phyloP scores from a whole-genome alignment of 2,888 invertebrate genomes.

The Pollenia labialis region DNA sequence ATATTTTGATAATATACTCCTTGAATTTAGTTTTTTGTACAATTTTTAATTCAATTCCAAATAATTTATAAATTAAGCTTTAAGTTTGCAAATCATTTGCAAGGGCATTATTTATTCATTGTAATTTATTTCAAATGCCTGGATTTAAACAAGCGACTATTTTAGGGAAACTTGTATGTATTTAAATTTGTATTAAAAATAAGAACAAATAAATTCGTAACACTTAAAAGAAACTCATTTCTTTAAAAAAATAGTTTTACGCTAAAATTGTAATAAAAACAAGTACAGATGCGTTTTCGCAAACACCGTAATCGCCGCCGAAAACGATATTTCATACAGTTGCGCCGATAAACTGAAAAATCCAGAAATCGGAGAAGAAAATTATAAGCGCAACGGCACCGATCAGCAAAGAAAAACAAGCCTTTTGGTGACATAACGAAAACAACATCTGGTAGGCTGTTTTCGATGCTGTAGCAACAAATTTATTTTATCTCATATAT shows the following conservation, averaged over 20 bases:
- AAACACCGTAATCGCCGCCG: too few species aligned
- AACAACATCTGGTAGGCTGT: too few species aligned
- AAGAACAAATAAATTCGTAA: constrained; percentile 18
- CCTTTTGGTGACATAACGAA: too few species aligned
- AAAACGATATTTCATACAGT: too few species aligned
- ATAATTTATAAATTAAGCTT: constrained; percentile 8
- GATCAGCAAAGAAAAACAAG: too few species aligned
- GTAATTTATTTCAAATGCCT: constrained; percentile 33
- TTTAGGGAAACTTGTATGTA: constrained; percentile 63
- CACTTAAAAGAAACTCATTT: not conserved
- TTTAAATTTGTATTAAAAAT: constrained; percentile 16
- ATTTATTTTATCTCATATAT: too few species aligned
- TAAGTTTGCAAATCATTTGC: constrained; percentile 13
- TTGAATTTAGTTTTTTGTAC: constrained; percentile 29
- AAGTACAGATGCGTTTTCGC: too few species aligned
- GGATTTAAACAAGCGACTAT: constrained; percentile 54
- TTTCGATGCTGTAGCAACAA: too few species aligned
- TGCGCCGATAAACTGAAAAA: too few species aligned
- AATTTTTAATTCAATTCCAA: constrained; percentile 24
- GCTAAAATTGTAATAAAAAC: not conserved
- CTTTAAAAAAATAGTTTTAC: too few species aligned
- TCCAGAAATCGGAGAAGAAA: too few species aligned
- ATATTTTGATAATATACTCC: not conserved
- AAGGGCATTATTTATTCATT: constrained; percentile 6
- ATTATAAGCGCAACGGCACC: too few species aligned